Base-by-base conservation (phyloP, 2,888 invertebrate species). In the Steinernema scapterisci region DNA sequence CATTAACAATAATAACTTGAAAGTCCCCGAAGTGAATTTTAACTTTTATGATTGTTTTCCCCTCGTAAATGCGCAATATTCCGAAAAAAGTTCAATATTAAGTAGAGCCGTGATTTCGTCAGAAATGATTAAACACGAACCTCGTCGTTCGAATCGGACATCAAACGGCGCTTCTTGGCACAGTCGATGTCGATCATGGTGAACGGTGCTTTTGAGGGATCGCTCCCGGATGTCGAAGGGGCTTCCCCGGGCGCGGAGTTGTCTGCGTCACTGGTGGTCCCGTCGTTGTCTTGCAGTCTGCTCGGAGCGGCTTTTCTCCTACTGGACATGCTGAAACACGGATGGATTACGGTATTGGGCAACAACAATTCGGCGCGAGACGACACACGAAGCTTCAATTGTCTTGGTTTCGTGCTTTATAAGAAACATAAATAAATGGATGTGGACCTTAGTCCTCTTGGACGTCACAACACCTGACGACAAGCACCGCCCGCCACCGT, bases 241-340 rank as follows among this genome's bases (percentile, higher is more conserved):
- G 63, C 31, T n/a, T 38, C 63, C 27, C 9, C 63, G n/a, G n/a
- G 11, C 25, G 31, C 7, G 16, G 27, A 27, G 13, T 63, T 27
- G 31, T 63, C 63, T 6, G 31, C 38, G 63, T 63, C 38, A 31
- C 16, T 27, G 63, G 19, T 31, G 63, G 63, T 13, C 11, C 63
- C 63, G 63, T 63, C 63, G 63, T 38, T 63, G 27, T 63, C 63
- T 31, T 63, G 63, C 72, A 84, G 73, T 74, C 83, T 77, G 45
- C 77, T 81, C 19, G 85, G 85, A 25, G 82, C 80, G 21, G 84
- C 80, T 79, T 85, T 84, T 76, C 85, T 77, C 77, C 85, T 80
- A 79, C 82, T 83, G 81, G 83, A 84, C 85, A 85, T 85, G 77
- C 85, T 85, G 81, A 56, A 83, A 80, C 31, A 48, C 6, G 48